Conservation (phyloP, 2,888 invertebrate genomes). For the Amblyjoppa fuscipennis region DNA sequence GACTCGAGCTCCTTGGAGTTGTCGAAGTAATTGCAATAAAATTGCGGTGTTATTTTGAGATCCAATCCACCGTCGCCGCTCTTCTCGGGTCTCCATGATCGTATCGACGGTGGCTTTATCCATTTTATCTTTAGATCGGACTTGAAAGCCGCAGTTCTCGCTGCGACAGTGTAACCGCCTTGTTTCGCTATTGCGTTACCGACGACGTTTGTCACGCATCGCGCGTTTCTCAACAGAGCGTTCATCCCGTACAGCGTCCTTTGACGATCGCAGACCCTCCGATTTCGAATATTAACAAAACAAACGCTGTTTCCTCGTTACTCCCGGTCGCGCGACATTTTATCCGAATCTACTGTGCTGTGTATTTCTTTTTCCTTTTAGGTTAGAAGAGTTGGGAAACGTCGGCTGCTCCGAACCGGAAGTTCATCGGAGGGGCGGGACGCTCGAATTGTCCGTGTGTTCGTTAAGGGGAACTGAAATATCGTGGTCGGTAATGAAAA, state of each 20-base stretch:
- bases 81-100: constrained; percentile 88
- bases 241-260: constrained; percentile 69
- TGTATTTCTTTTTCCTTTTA: constrained; percentile 5
- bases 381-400: constrained; percentile 24
- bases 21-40: constrained; percentile 86
- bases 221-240: constrained; percentile 68
- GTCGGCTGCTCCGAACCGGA: constrained; percentile 34
- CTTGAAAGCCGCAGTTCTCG: constrained; percentile 88
- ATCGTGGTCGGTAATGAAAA: no score
- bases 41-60: constrained; percentile 86
- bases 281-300: constrained; percentile 1
- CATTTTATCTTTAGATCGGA: constrained; percentile 92
- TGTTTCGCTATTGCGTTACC: constrained; percentile 62
- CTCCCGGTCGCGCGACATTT: constrained; percentile 18
- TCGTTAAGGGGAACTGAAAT: no score
- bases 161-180: constrained; percentile 73
- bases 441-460: background rate
- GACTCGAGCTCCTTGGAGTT: constrained; percentile 90
- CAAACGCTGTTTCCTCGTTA: constrained; percentile 13
- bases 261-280: constrained; percentile 13
- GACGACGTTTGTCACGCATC: constrained; percentile 51
- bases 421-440: background rate
- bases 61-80: constrained; percentile 90
- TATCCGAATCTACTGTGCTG: background rate
- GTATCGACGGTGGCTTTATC: constrained; percentile 90